Conservation (phyloP, 2,113 vertebrate genomes). For the Raja brachyura region DNA sequence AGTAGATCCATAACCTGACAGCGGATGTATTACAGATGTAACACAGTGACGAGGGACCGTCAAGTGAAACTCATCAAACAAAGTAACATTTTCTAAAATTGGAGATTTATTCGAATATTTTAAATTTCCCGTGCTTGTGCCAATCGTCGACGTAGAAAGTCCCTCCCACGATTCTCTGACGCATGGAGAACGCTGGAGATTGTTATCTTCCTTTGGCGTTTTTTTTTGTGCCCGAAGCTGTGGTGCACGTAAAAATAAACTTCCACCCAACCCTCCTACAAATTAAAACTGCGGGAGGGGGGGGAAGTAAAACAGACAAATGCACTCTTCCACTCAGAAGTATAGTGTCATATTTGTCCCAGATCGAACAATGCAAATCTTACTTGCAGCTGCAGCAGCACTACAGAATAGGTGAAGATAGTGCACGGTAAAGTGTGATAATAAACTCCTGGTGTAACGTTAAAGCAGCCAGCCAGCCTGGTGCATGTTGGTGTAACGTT, state of each 20-base stretch:
- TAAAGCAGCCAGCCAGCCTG: no score
- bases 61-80: not conserved
- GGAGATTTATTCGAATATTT: not conserved
- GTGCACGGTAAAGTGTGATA: no score
- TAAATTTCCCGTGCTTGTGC: conserved; percentile 10
- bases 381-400: no score
- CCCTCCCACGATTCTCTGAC: conserved; percentile 14
- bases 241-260: not conserved
- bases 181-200: not conserved
- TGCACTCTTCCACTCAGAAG: no score
- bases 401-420: no score
- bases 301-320: no score
- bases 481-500: not conserved
- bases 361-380: no score
- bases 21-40: not conserved
- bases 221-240: not conserved
- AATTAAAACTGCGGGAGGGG: no score
- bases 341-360: no score
- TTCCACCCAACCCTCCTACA: not conserved
- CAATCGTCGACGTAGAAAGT: not conserved
- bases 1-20: not conserved
- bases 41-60: not conserved
- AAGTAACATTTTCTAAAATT: not conserved
- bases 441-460: no score
- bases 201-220: not conserved